Conservation (phyloP, 2,888 invertebrate species). For the Pherbina coryleti region DNA sequence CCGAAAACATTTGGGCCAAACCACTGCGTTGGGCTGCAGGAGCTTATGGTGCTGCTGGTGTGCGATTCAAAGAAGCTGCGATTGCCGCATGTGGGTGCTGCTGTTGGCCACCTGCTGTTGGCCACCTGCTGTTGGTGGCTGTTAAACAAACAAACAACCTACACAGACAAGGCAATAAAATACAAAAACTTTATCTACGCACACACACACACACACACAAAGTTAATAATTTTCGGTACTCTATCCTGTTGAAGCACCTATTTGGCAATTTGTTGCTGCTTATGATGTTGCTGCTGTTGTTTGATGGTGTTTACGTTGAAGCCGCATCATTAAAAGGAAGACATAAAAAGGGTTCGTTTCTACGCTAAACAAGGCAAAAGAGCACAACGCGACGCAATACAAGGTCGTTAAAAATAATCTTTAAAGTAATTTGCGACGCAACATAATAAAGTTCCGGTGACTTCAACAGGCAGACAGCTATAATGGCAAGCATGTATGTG, state of each 20-base stretch:
- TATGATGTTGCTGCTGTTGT: neutral
- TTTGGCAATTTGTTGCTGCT: neutral
- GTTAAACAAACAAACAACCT: neutral
- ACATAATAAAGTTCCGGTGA: neutral
- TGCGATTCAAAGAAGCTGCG: no score
- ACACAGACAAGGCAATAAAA: constrained; percentile 5
- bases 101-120: neutral
- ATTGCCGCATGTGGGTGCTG: neutral
- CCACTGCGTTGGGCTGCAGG: no score
- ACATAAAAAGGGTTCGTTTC: neutral
- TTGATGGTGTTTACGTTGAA: constrained; percentile 1
- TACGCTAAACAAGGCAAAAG: neutral
- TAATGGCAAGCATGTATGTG: neutral
- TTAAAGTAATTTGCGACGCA: constrained; percentile 27
- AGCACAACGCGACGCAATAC: neutral
- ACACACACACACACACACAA: neutral
- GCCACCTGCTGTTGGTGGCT: neutral
- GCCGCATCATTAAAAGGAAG: neutral
- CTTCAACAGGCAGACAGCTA: neutral
- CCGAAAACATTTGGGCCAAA: no score
- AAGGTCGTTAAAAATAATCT: constrained; percentile 17
- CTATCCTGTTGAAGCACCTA: neutral
- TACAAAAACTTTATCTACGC: neutral
- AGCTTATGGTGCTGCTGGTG: no score
- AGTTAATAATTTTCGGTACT: neutral